These are phyloP conservation scores for Drosophila yooni DNA, from an alignment of 2,888 invertebrate species.

Conservation along the genomic window DNA sequence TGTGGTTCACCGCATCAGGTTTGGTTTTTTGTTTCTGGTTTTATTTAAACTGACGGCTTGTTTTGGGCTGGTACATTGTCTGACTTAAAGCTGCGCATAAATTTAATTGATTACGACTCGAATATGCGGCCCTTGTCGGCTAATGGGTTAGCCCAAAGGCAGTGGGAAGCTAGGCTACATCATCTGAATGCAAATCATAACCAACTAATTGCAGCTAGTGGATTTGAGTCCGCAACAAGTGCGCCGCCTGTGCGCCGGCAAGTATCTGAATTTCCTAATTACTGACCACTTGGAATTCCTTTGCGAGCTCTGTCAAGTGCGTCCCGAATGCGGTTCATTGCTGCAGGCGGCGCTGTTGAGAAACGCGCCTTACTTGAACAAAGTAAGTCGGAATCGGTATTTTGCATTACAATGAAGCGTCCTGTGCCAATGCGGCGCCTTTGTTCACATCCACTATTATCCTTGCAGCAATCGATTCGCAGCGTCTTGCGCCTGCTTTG, in stretches of 20 bases:
- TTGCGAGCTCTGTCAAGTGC: slow-evolving; percentile 82
- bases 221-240: slow-evolving; percentile 83
- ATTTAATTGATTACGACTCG: slow-evolving; percentile 75
- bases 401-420: slow-evolving; percentile 59
- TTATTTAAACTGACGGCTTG: slow-evolving; percentile 47
- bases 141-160: slow-evolving; percentile 41
- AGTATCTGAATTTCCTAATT: slow-evolving; percentile 83
- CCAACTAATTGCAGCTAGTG: slow-evolving; percentile 71
- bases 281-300: slow-evolving; percentile 83
- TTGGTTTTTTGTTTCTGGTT: slow-evolving; percentile 47
- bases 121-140: slow-evolving; percentile 65
- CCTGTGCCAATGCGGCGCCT: slow-evolving; percentile 16
- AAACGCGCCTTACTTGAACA: slow-evolving; percentile 76
- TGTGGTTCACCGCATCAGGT: slow-evolving; percentile 67
- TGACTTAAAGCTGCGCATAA: slow-evolving; percentile 55
- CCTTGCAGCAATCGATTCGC: slow-evolving; percentile 69
- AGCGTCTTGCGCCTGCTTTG: slow-evolving; percentile 63
- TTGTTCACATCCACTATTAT: slow-evolving; percentile 20
- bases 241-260: slow-evolving; percentile 77
- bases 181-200: slow-evolving; percentile 38
- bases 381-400: slow-evolving; percentile 68
- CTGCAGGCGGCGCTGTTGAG: slow-evolving; percentile 78
- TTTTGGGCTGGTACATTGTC: background rate
- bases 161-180: too few species aligned
- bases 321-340: slow-evolving; percentile 82